Percentiles rank a stretch among this genome's conserved stretches.
phyloP scores from a whole-genome alignment of 2,797 vertebrate genomes.

The Scolopax rusticola region DNA sequence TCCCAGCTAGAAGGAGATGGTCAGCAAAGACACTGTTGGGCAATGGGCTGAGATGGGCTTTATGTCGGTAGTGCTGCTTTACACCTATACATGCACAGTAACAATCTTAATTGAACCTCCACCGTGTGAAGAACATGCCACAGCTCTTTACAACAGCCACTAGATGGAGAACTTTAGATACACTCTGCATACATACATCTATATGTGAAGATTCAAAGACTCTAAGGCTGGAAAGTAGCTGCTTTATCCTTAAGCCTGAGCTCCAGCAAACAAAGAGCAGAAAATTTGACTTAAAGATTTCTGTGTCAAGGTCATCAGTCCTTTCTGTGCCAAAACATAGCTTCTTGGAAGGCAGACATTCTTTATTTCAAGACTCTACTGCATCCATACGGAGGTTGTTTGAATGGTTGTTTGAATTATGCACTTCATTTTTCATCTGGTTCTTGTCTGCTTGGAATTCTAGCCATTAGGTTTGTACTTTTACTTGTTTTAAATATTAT shows the following conservation, averaged over 20 bases:
- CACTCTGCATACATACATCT: neutral
- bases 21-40: neutral
- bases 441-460: neutral
- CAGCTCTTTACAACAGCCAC: neutral
- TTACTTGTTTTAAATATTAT: neutral
- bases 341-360: neutral
- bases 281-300: neutral
- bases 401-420: neutral
- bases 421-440: neutral
- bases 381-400: neutral
- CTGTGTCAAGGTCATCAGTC: neutral
- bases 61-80: neutral
- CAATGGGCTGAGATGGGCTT: neutral
- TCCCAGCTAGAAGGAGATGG: neutral
- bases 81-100: neutral
- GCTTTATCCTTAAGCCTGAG: neutral
- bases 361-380: neutral
- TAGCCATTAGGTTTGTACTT: neutral
- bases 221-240: neutral
- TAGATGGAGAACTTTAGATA: constrained; percentile 66
- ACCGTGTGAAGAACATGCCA: neutral
- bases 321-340: neutral
- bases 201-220: neutral
- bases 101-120: neutral
- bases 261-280: neutral